Conservation (phyloP, 92 coral and sea anemone species). For the Zoanthus gigantus region DNA sequence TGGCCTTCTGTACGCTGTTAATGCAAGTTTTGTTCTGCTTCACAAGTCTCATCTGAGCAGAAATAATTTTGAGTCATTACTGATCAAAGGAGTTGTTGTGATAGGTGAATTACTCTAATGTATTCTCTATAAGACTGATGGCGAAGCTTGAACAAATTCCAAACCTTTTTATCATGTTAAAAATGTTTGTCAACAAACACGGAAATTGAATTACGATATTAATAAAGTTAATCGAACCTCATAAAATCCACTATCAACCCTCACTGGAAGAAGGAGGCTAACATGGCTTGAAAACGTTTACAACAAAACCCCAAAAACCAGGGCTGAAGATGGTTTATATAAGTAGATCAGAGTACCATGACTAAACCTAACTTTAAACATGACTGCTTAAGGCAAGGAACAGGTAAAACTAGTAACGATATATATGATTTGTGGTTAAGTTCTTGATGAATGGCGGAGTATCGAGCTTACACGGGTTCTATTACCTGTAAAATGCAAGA, state of each 20-base stretch:
- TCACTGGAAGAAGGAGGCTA: conserved; percentile 3
- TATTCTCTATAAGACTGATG: not conserved
- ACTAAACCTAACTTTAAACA: not conserved
- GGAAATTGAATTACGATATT: conserved; percentile 28
- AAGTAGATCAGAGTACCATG: not conserved
- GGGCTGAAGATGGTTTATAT: not conserved
- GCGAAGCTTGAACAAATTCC: not conserved
- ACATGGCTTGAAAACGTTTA: not conserved
- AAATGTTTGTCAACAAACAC: conserved; percentile 29
- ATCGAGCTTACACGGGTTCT: too few relatives aligned
- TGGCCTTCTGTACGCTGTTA: not conserved
- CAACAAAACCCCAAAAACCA: not conserved
- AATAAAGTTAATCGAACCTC: not conserved
- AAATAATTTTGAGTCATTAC: too few relatives aligned
- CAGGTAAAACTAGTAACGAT: not conserved
- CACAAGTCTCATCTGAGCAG: not conserved
- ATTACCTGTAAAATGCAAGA: not conserved
- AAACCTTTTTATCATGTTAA: conserved; percentile 1
- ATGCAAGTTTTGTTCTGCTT: not conserved
- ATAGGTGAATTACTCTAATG: not conserved
- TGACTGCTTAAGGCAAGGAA: not conserved
- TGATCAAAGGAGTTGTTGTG: too few relatives aligned
- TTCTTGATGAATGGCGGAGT: too few relatives aligned
- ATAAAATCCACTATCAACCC: conserved; percentile 13
- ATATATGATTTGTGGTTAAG: not conserved